Evolutionary conservation across 2,888 invertebrate genomes (phyloP).

Genomic region (Nomada goodeniana): DNA sequence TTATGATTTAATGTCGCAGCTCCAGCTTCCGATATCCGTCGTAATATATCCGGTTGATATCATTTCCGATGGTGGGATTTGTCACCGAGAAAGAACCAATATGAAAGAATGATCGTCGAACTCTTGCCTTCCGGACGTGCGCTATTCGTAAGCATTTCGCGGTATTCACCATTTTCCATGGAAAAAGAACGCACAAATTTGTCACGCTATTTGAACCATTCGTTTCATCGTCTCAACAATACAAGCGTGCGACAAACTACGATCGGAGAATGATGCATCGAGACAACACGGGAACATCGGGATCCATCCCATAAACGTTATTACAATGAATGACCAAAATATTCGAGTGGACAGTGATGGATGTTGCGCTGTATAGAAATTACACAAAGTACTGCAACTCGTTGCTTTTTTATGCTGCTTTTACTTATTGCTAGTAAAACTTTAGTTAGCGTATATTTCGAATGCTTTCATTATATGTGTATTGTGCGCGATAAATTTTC

Average conservation of each 20-base stretch:
- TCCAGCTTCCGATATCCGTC: conserved; percentile 40
- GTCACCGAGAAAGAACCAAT: conserved; percentile 67
- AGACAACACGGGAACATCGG: neutral
- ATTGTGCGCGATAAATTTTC: too few species aligned
- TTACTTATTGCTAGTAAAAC: too few species aligned
- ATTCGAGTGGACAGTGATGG: too few species aligned
- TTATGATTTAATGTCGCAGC: conserved; percentile 50
- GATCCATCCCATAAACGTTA: neutral
- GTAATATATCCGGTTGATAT: conserved; percentile 51
- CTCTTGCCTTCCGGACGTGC: conserved; percentile 38
- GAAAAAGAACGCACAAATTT: neutral
- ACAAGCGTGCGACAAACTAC: neutral
- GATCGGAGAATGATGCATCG: neutral
- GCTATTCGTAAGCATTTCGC: conserved; percentile 9
- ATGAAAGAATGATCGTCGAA: conserved; percentile 77
- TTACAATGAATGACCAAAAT: too few species aligned
- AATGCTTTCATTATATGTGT: too few species aligned
- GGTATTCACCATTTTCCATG: neutral
- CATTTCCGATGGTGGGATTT: conserved; percentile 37
- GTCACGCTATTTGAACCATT: neutral
- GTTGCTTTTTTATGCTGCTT: too few species aligned
- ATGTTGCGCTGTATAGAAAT: too few species aligned
- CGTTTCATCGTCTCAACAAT: too few species aligned
- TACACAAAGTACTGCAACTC: too few species aligned
- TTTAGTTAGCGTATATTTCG: too few species aligned